Base-by-base conservation (phyloP, 1,140 invertebrate genomes). In the Formica exsecta region DNA sequence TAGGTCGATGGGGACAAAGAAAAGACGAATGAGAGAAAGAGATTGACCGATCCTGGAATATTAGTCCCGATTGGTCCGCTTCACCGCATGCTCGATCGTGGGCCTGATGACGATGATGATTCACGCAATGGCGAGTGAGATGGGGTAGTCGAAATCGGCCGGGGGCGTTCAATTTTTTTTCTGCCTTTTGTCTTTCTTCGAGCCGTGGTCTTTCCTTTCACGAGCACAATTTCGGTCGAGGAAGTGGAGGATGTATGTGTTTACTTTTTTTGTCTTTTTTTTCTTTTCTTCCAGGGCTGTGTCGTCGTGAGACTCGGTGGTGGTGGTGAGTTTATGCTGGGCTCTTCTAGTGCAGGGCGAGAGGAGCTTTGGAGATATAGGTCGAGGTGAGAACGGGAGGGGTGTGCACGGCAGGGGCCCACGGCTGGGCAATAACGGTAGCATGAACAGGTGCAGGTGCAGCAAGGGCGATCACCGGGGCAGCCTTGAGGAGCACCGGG, bases 371-470 rank as follows among this genome's bases (percentile, higher is more conserved):
- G 92, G 75, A 74, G 88, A 94, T 73, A 93, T 91, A 90, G 85
- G 95, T 96, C 70, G 87, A 93, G 93, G 94, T 95, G 84, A 95
- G 92, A 84, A 95, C 92, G 61, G 94, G 91, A 1, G 89, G 59
- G 22, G 66, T 57, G 79, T 93, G 94, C 32, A 94, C 91, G n/a
- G 65, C n/a, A 29, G 93, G 93, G 2, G 92, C 91, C n/a, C 92
- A 76, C 25, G 93, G 93, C 62, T 92, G 92, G 70, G 86, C 86
- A 25, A 91, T 74, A 19, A 92, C 87, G 61, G 86, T 73, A 11
- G 91, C 92, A 19, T 86, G 68, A 44, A 83, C 91, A 79, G 87
- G 7, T 1, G 41, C 73, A 1, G 91, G 80, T 9, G 92, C 91
- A 29, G 25, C 25, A 29, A 29, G 25, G 25, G 25, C 25, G 25